phyloP scores from a whole-genome alignment of 1,140 invertebrate species.

The Drosophila equinoxialis region DNA sequence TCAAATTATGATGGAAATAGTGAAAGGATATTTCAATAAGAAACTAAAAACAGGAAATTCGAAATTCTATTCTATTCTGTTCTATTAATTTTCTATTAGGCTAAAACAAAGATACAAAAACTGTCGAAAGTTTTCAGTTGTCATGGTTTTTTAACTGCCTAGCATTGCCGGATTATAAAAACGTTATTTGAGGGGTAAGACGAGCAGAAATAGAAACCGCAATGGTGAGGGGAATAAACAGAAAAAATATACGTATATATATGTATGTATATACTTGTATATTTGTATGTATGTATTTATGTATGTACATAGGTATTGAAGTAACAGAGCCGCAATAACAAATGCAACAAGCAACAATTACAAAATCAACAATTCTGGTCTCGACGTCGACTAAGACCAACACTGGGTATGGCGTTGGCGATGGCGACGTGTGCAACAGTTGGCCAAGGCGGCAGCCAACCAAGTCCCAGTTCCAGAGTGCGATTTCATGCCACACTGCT shows the following conservation, averaged over 20 bases:
- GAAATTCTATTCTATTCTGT: too few relatives aligned
- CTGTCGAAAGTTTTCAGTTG: too few relatives aligned
- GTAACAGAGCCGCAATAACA: conserved; percentile 38
- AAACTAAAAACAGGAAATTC: too few relatives aligned
- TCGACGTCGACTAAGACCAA: conserved; percentile 27
- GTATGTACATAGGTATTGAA: conserved; percentile 12
- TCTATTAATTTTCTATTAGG: too few relatives aligned
- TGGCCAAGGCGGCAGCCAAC: conserved; percentile 46
- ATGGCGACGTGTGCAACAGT: conserved; percentile 46
- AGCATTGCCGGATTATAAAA: not conserved
- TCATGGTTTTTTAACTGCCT: not conserved
- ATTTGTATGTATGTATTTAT: too few relatives aligned
- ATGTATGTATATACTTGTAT: too few relatives aligned
- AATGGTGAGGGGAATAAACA: conserved; percentile 17
- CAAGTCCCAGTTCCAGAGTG: conserved; percentile 40
- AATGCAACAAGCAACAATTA: conserved; percentile 69
- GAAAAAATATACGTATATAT: too few relatives aligned
- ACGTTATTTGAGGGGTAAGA: not conserved
- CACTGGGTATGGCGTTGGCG: conserved; percentile 4
- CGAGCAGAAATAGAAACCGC: conserved; percentile 37
- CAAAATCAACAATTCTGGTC: conserved; percentile 73
- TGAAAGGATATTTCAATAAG: too few relatives aligned
- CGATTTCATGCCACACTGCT: conserved; percentile 54
- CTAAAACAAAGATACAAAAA: too few relatives aligned
- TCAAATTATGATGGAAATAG: too few relatives aligned